A percentile compares a stretch with the other conserved stretches of the same genome.
These are phyloP conservation scores for Encarsia formosa DNA, from an alignment of 2,888 invertebrate species.

Conservation along the genomic window DNA sequence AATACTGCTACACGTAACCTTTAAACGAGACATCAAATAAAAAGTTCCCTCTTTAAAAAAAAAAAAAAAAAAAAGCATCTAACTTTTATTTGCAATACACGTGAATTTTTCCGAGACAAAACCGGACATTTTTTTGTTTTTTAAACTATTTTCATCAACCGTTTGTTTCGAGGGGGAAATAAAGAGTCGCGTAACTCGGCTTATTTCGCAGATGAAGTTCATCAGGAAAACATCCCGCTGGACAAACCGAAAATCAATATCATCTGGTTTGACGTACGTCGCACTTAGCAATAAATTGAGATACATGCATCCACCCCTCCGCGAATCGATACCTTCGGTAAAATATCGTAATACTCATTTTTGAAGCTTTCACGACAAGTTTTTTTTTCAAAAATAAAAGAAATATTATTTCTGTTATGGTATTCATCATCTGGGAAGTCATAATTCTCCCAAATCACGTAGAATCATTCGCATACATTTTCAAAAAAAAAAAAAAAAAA, in stretches of 20 bases:
- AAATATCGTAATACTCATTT: too few species aligned
- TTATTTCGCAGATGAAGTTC: constrained; percentile 18
- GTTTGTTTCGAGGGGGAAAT: too few species aligned
- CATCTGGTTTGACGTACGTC: constrained; percentile 8
- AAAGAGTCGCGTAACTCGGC: constrained; percentile 4
- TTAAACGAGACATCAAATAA: background rate
- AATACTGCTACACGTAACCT: background rate
- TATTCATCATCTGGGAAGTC: too few species aligned
- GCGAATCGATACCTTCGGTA: too few species aligned
- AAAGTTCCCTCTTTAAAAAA: background rate
- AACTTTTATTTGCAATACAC: background rate
- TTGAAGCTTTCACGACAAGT: too few species aligned
- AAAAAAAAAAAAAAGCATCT: background rate
- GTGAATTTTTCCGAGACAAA: background rate
- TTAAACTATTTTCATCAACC: too few species aligned
- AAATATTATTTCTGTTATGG: too few species aligned
- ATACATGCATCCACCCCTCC: constrained; percentile 6
- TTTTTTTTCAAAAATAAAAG: too few species aligned
- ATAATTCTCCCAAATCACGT: too few species aligned
- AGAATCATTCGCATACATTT: too few species aligned
- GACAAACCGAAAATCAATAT: constrained; percentile 21
- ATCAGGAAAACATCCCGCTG: constrained; percentile 5
- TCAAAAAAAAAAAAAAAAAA: too few species aligned
- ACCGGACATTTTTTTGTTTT: background rate
- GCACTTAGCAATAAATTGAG: constrained; percentile 18